phyloP scores from a whole-genome alignment of 2,113 vertebrate genomes.

The Herpailurus yagouaroundi region DNA sequence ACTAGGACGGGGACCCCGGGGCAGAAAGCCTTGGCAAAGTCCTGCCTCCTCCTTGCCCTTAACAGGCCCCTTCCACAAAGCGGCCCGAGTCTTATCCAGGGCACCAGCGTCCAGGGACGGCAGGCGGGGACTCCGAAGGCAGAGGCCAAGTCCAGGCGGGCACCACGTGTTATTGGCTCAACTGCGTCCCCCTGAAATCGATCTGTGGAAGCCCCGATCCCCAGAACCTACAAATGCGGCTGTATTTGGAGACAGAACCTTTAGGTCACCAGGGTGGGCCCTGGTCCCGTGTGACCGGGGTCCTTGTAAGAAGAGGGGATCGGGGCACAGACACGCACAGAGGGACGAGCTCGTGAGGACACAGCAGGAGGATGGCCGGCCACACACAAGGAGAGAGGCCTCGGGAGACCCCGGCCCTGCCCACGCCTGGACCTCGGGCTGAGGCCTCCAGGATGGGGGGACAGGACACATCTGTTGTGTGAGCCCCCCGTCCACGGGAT shows the following conservation, averaged over 20 bases:
- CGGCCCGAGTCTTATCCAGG: not conserved
- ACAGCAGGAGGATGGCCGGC: accelerated
- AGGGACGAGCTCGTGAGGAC: not conserved
- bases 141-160: not conserved
- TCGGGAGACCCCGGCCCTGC: accelerated
- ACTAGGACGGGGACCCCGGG: accelerated
- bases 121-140: accelerated
- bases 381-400: not conserved
- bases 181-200: not conserved
- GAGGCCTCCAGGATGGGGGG: not conserved
- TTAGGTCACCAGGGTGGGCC: accelerated
- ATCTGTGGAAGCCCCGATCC: not conserved
- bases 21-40: too few species aligned
- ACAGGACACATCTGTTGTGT: not conserved
- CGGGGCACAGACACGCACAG: not conserved
- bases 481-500: accelerated
- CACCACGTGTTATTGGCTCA: not conserved
- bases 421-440: accelerated
- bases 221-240: not conserved
- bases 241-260: not conserved
- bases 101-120: accelerated
- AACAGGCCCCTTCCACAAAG: not conserved
- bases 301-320: not conserved
- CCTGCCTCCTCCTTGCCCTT: accelerated
- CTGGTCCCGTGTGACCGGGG: accelerated